Evolutionary conservation across 2,797 vertebrate species (phyloP), one percentile per base, ranked within the genome.

Genomic region (Lacerta bilineata): DNA sequence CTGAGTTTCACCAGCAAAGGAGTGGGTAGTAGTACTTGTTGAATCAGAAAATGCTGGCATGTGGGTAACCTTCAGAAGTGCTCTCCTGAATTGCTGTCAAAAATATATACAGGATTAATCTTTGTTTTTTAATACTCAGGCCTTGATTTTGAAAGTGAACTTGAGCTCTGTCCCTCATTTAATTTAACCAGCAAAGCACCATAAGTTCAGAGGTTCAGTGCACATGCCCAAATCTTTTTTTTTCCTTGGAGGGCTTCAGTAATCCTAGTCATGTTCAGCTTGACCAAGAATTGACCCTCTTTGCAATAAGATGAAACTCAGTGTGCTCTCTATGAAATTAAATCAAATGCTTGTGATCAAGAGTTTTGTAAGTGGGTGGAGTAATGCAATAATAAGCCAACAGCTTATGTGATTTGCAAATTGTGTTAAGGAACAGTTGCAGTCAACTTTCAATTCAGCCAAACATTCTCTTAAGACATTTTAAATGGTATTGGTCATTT

Each of bases 141-240:
- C 96, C 94, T 96, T 97, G 95, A 96, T 97, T 96, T 96, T 96
- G 96, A 91, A 90, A 89, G 87, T 94, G 91, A 94, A 94, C 95
- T 93, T 91, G 93, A 93, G 68, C 93, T 89, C 85, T 85, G 78
- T 55, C 90, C 93, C 91, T 95, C 90, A 39, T 55, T 86, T 91
- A 89, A 80, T 80, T 94, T 92, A 86, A 91, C 86, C 92, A 93
- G 81, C 83, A 89, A 88, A 88, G 91, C 93, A 87, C 87, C 69
- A 41, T 66, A 85, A 93, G 95, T 97, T 97, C 96, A 97, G 95
- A 95, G 97, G 96, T 97, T 97, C 97, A 96, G 82, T 89, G 90
- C 90, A 91, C 93, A 95, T 87, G 89, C 89, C 90, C 91, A 50
- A 88, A 92, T 92, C 87, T 88, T 77, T 88, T 39, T 84, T 84